phyloP scores from a whole-genome alignment of 2,888 invertebrate species.

The Andrena trimmerana region DNA sequence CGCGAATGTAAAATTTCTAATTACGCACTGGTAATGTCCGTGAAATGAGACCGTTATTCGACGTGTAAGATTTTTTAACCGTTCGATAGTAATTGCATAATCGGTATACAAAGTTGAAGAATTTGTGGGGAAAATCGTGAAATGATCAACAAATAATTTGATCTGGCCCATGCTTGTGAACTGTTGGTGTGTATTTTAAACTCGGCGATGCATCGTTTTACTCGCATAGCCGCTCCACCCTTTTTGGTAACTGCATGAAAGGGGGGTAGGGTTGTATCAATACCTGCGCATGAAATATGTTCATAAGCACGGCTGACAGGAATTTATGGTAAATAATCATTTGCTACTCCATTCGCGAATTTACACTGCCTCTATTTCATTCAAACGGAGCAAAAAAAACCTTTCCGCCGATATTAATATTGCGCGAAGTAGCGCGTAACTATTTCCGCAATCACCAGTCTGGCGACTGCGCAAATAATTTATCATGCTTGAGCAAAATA shows the following conservation, averaged over 20 bases:
- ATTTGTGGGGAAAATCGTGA: slow-evolving; percentile 55
- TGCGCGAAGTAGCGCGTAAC: background rate
- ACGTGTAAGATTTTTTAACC: slow-evolving; percentile 34
- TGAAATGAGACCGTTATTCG: background rate
- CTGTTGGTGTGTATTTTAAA: slow-evolving; percentile 60
- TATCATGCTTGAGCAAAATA: no score
- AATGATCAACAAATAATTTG: slow-evolving; percentile 65
- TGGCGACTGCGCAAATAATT: background rate
- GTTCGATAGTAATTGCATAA: slow-evolving; percentile 50
- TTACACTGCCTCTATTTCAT: slow-evolving; percentile 76
- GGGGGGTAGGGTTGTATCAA: slow-evolving; percentile 47
- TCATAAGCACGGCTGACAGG: slow-evolving; percentile 65
- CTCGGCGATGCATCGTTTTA: slow-evolving; percentile 58
- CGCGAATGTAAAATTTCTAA: slow-evolving; percentile 1
- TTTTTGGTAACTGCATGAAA: slow-evolving; percentile 61
- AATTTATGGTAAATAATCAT: slow-evolving; percentile 75
- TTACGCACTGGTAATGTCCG: background rate
- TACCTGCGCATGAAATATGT: slow-evolving; percentile 60
- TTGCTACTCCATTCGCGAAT: slow-evolving; percentile 63
- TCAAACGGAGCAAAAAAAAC: slow-evolving; percentile 65
- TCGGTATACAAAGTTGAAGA: slow-evolving; percentile 43
- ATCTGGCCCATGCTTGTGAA: slow-evolving; percentile 32
- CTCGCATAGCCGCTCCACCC: slow-evolving; percentile 56
- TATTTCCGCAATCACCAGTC: slow-evolving; percentile 14
- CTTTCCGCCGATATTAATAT: slow-evolving; percentile 61